phyloP scores from a whole-genome alignment of 2,888 invertebrate genomes.

The Sthenelais limicola region DNA sequence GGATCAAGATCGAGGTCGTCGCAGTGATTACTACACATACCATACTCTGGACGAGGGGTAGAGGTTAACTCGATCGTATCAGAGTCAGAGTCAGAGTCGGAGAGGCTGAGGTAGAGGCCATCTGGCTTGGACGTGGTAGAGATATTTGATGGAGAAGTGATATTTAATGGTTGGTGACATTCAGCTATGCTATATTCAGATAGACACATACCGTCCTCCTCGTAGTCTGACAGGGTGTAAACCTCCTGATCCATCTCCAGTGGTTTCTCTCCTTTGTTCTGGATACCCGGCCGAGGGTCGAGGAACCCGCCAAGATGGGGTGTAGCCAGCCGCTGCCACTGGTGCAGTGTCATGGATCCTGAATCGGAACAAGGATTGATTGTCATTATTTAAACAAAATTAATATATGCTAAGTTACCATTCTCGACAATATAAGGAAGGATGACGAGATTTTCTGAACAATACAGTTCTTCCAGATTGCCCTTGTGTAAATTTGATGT shows the following conservation, averaged over 20 bases:
- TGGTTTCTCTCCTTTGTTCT: conserved; percentile 74
- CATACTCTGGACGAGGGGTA: conserved; percentile 3
- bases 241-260: conserved; percentile 74
- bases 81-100: conserved; percentile 5
- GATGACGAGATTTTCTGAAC: too few species aligned
- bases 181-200: neutral
- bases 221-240: conserved; percentile 79
- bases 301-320: conserved; percentile 92
- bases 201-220: conserved; percentile 76
- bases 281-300: conserved; percentile 92
- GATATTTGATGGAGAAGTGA: too few species aligned
- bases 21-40: too few species aligned
- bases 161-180: too few species aligned
- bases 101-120: neutral
- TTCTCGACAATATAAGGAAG: neutral
- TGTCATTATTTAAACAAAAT: neutral
- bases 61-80: neutral
- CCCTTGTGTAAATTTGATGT: too few species aligned
- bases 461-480: too few species aligned
- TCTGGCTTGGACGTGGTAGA: neutral
- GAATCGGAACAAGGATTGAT: conserved; percentile 33
- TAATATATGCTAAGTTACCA: neutral
- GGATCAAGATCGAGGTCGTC: too few species aligned
- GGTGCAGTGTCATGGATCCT: conserved; percentile 88
- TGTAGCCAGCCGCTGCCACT: conserved; percentile 95